A percentile compares a stretch with the other conserved stretches of the same genome.
These are phyloP conservation scores for Cossypha dichroa DNA, from an alignment of 2,797 vertebrate genomes.

Conservation along the genomic window DNA sequence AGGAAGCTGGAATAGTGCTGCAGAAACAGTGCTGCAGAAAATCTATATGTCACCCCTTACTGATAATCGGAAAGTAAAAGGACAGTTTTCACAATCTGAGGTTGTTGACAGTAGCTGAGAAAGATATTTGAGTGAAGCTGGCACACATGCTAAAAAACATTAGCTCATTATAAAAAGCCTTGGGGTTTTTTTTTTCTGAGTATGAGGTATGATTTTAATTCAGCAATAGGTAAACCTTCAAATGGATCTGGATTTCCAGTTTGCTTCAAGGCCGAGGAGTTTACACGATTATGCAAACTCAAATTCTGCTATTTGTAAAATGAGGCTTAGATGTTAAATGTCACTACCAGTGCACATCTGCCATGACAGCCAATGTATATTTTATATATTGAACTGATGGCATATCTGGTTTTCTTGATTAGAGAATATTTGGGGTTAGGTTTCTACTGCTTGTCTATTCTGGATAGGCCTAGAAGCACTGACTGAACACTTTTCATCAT, in stretches of 20 bases:
- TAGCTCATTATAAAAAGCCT: not conserved
- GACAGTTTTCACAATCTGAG: not conserved
- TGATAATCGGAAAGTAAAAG: not conserved
- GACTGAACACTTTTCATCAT: not conserved
- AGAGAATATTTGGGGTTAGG: not conserved
- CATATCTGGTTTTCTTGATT: not conserved
- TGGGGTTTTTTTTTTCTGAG: not conserved
- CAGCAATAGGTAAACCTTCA: not conserved
- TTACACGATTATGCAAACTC: not conserved
- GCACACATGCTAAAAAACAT: not conserved
- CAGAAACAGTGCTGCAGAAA: not conserved
- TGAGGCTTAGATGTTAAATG: not conserved
- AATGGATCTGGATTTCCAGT: not conserved
- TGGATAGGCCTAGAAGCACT: not conserved
- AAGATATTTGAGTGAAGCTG: not conserved
- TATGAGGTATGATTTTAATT: not conserved
- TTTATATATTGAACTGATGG: not conserved
- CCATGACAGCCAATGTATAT: not conserved
- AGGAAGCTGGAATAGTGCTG: not conserved
- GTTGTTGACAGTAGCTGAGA: not conserved
- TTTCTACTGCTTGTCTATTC: not conserved
- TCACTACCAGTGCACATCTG: not conserved
- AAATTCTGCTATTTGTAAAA: not conserved
- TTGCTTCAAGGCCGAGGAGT: not conserved
- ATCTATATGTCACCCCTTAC: not conserved